Evolutionary conservation across 2,888 invertebrate genomes (phyloP).

Genomic region (Lycocerus yunnanus): DNA sequence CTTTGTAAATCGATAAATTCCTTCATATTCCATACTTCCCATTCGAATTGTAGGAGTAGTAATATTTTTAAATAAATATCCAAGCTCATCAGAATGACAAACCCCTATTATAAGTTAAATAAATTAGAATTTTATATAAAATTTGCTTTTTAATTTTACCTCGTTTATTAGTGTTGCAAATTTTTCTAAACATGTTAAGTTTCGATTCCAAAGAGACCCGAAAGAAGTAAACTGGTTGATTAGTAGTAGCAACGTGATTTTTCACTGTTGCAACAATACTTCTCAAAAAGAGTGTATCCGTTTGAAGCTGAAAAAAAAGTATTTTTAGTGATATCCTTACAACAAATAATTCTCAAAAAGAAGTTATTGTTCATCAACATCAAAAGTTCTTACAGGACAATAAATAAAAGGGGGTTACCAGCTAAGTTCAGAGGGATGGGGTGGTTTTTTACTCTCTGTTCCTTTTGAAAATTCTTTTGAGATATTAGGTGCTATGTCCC

Average conservation of each 20-base stretch:
- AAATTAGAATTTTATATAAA: background rate
- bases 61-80: conserved; percentile 41
- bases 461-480: no score
- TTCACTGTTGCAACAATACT: conserved; percentile 38
- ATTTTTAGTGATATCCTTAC: background rate
- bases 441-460: no score
- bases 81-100: conserved; percentile 43
- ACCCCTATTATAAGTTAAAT: conserved; percentile 33
- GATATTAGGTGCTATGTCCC: no score
- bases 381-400: no score
- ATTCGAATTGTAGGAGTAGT: conserved; percentile 30
- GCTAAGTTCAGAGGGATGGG: no score
- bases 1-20: conserved; percentile 37
- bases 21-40: conserved; percentile 34
- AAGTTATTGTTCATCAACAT: background rate
- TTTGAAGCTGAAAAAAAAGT: conserved; percentile 45
- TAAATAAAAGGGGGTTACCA: no score
- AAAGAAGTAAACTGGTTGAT: conserved; percentile 45
- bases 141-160: conserved; percentile 31
- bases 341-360: background rate
- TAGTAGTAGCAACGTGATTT: conserved; percentile 38
- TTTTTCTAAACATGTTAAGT: conserved; percentile 35
- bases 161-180: conserved; percentile 36
- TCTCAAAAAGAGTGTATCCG: conserved; percentile 45
- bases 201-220: conserved; percentile 40